A percentile compares a stretch with the other conserved stretches of the same genome.
These are phyloP conservation scores for Halcyon chelicuti DNA, from an alignment of 2,797 vertebrate genomes.

Conservation along the genomic window DNA sequence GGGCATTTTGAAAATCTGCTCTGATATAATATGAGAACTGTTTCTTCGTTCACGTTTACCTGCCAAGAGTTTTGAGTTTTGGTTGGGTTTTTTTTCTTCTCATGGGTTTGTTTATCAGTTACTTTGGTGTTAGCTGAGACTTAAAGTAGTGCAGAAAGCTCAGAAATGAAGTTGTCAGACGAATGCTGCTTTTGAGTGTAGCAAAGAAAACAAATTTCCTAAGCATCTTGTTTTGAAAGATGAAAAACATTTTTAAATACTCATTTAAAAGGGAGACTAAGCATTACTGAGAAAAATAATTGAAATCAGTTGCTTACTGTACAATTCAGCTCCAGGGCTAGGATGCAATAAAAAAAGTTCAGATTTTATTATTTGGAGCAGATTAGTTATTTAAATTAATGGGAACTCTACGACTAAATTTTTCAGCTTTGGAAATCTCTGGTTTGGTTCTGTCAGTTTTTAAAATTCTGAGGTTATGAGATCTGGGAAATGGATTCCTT, in stretches of 20 bases:
- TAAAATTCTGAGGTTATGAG: not conserved
- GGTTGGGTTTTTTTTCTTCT: not conserved
- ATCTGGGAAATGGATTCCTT: not conserved
- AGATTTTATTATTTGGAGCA: not conserved
- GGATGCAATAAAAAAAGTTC: not conserved
- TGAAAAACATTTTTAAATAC: not conserved
- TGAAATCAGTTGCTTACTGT: not conserved
- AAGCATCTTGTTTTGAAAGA: not conserved
- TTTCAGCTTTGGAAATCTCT: not conserved
- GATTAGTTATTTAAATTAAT: not conserved
- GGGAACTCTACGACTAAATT: not conserved
- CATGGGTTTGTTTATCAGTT: not conserved
- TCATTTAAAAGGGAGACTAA: not conserved
- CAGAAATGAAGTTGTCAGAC: not conserved
- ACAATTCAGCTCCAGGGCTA: not conserved
- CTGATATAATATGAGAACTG: not conserved
- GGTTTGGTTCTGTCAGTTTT: not conserved
- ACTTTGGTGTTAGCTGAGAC: accelerated
- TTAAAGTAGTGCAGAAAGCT: not conserved
- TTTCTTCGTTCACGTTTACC: not conserved
- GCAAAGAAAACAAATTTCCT: not conserved
- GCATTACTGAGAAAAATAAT: not conserved
- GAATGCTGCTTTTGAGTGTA: not conserved
- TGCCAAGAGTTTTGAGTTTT: not conserved
- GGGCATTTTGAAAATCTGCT: not conserved